These are phyloP conservation scores for Elegia similella DNA, from an alignment of 2,888 invertebrate species.

Conservation along the genomic window DNA sequence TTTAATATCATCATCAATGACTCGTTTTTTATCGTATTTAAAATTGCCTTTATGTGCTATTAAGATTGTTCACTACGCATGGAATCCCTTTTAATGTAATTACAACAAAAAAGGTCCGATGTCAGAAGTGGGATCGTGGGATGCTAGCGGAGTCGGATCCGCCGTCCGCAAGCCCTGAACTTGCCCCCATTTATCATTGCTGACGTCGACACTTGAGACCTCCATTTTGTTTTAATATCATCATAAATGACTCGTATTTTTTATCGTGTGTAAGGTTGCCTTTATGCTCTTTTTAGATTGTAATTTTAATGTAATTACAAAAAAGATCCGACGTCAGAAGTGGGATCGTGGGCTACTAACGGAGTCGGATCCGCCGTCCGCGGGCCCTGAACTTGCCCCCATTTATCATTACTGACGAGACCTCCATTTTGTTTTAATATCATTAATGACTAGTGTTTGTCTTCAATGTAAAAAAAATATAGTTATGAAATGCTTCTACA, in stretches of 20 bases:
- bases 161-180: background rate
- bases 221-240: background rate
- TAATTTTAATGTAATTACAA: background rate
- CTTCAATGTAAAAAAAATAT: too few relatives aligned
- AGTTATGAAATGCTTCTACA: background rate
- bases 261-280: too few relatives aligned
- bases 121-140: background rate
- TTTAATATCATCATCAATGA: too few relatives aligned
- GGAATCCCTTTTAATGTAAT: too few relatives aligned
- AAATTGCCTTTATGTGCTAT: too few relatives aligned
- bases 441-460: background rate
- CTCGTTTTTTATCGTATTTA: too few relatives aligned
- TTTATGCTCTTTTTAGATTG: too few relatives aligned
- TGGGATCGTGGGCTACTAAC: constrained; percentile 47
- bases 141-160: background rate
- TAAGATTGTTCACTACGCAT: too few relatives aligned
- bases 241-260: background rate
- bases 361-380: constrained; percentile 40
- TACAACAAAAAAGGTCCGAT: too few relatives aligned
- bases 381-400: constrained; percentile 68
- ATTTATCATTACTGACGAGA: constrained; percentile 35
- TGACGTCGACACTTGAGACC: background rate
- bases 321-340: background rate
- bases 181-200: background rate
- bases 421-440: background rate